These are phyloP conservation scores for Nothocercus julius DNA, from an alignment of 2,113 vertebrate genomes.

Conservation along the genomic window DNA sequence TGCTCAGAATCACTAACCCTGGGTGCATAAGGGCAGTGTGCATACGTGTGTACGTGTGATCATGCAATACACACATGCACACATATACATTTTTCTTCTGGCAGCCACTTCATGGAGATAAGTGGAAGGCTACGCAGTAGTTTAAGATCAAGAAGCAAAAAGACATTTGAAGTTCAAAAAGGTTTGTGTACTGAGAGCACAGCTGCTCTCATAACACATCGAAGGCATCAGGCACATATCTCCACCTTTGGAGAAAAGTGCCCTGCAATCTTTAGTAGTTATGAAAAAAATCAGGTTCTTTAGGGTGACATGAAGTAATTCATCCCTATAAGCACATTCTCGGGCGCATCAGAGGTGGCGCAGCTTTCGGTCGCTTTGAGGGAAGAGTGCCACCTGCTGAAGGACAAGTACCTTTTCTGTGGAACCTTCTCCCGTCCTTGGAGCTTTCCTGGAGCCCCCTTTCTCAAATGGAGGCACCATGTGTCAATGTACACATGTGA, in stretches of 20 bases:
- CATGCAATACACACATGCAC: accelerated
- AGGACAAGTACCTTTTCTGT: conserved; percentile 4
- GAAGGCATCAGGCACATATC: accelerated
- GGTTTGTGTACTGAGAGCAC: background rate
- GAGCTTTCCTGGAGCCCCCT: background rate
- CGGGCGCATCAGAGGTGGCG: background rate
- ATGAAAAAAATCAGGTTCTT: background rate
- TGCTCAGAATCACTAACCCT: background rate
- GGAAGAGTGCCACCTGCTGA: conserved; percentile 72
- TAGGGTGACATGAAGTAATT: background rate
- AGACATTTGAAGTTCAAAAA: conserved; percentile 10
- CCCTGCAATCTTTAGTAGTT: background rate
- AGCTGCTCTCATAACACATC: background rate
- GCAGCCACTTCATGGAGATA: background rate
- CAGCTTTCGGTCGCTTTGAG: background rate
- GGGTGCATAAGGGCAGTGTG: background rate
- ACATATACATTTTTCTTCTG: background rate
- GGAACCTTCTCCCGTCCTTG: background rate
- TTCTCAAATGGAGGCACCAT: background rate
- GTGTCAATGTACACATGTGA: background rate
- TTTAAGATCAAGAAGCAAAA: background rate
- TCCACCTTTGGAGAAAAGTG: background rate
- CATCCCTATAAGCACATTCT: background rate
- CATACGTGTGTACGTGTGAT: background rate
- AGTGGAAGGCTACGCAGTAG: background rate